A percentile compares a stretch with the other conserved stretches of the same genome.
These are phyloP conservation scores for Burhinus bistriatus DNA, from an alignment of 2,113 vertebrate genomes.

Conservation along the genomic window DNA sequence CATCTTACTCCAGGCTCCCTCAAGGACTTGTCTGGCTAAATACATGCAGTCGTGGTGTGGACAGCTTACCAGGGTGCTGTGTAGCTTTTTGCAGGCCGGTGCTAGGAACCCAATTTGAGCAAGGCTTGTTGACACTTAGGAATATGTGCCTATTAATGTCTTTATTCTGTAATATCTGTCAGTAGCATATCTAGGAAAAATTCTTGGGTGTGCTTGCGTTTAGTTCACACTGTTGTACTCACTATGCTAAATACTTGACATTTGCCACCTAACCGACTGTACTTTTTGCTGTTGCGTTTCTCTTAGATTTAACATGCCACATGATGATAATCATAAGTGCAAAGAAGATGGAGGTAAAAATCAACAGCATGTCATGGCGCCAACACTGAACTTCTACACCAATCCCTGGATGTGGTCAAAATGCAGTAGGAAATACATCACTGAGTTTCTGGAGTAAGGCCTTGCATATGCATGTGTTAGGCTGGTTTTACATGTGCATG, in stretches of 20 bases:
- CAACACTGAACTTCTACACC: slow-evolving; percentile 94
- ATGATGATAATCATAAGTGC: slow-evolving; percentile 96
- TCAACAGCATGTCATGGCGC: slow-evolving; percentile 97
- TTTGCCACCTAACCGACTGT: not conserved
- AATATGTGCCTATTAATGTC: not conserved
- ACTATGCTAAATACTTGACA: not conserved
- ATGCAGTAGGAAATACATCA: slow-evolving; percentile 98
- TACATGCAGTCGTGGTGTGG: not conserved
- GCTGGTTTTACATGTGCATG: not conserved
- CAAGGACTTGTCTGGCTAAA: not conserved
- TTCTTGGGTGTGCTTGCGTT: not conserved
- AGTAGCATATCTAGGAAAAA: not conserved
- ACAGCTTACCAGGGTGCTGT: not conserved
- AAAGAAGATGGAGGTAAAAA: slow-evolving; percentile 93
- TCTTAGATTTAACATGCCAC: slow-evolving; percentile 97
- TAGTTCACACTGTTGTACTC: not conserved
- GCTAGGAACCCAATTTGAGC: not conserved
- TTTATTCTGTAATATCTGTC: not conserved
- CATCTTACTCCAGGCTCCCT: not conserved
- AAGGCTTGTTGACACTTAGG: not conserved
- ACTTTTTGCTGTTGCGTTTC: not conserved
- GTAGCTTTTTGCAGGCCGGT: not conserved
- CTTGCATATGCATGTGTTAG: not conserved
- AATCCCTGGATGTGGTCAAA: slow-evolving; percentile 99
- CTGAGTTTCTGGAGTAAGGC: slow-evolving; percentile 97